Base-by-base conservation (phyloP, 2,888 invertebrate species). In the Melanchra persicariae region DNA sequence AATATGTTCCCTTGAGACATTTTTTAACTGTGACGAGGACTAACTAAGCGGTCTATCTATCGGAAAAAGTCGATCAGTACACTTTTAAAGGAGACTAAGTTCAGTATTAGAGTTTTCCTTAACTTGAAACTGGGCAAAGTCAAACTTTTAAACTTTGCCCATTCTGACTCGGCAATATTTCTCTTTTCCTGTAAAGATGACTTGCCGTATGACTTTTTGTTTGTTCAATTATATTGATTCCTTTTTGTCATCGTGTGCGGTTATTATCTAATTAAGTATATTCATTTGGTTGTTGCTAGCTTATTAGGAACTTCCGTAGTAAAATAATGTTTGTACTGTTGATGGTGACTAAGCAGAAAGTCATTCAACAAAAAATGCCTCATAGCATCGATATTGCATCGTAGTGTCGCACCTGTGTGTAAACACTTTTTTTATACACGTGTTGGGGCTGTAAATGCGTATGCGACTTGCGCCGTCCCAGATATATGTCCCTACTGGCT, bases 191-290 rank as follows among this genome's bases (percentile, higher is more conserved):
- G 17, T 26, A 19, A 37, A 22, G 17, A 49, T 43, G 55, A 73
- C 26, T 64, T 47, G 61, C 24, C 12, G 22, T 49, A 55, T 52
- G n/a, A 30, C 24, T 64, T 72, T 66, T 75, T 74, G 19, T 45
- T 30, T 12, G 12, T 55, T 43, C 15, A 60, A 75, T 59, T 55
- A 61, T 47, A 17, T 61, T 43, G n/a, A n/a, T 37, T 22, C 1
- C 12, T 54, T 68, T 74, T 77, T 74, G 45, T 30, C 49, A 37
- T 26, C 6, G 9, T 22, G 2, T 22, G 22, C 43, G 37, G 19
- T 52, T 37, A 66, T 43, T 62, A 61, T 47, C n/a, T 30, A 75
- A 30, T 58, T 40, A 45, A 45, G 8, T 45, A 45, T 51, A 17
- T 66, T 22, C 1, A 22, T 40, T 54, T 40, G 55, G 34, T 34